Conservation (phyloP, 2,888 invertebrate species). For the Halictus quadricinctus region DNA sequence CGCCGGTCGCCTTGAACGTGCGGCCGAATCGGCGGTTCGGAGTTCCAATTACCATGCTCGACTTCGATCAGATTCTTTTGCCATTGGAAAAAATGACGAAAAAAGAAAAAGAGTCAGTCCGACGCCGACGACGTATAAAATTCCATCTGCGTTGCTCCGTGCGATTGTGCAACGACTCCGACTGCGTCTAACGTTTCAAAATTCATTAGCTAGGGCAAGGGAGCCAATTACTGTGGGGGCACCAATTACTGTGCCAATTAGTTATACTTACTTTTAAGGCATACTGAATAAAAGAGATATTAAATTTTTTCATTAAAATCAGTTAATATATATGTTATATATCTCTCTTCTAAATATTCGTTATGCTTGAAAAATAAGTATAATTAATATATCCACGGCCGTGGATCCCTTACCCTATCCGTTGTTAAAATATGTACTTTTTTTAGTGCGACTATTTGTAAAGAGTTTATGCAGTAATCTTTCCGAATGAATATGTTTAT, state of each 20-base stretch:
- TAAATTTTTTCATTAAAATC: too few relatives aligned
- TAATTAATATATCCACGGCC: too few relatives aligned
- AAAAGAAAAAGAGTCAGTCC: neutral
- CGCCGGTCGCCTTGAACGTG: slow-evolving; percentile 7
- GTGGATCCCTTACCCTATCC: too few relatives aligned
- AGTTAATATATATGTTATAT: too few relatives aligned
- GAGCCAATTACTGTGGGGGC: too few relatives aligned
- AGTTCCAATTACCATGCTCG: slow-evolving; percentile 15
- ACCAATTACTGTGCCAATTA: too few relatives aligned
- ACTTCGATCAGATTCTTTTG: slow-evolving; percentile 7
- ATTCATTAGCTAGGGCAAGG: neutral
- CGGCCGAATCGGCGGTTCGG: neutral
- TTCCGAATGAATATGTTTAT: neutral
- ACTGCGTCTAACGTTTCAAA: neutral
- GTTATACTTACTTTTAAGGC: too few relatives aligned
- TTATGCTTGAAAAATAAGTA: too few relatives aligned
- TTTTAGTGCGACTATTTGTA: neutral
- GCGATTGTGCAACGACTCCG: neutral
- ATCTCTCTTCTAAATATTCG: too few relatives aligned
- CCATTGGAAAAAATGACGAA: neutral
- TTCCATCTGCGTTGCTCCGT: neutral
- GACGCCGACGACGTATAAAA: slow-evolving; percentile 70
- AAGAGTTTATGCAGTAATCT: neutral
- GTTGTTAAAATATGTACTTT: too few relatives aligned
- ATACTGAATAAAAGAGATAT: too few relatives aligned